These are phyloP conservation scores for Solea solea DNA, from an alignment of 2,113 vertebrate genomes.

Conservation along the genomic window DNA sequence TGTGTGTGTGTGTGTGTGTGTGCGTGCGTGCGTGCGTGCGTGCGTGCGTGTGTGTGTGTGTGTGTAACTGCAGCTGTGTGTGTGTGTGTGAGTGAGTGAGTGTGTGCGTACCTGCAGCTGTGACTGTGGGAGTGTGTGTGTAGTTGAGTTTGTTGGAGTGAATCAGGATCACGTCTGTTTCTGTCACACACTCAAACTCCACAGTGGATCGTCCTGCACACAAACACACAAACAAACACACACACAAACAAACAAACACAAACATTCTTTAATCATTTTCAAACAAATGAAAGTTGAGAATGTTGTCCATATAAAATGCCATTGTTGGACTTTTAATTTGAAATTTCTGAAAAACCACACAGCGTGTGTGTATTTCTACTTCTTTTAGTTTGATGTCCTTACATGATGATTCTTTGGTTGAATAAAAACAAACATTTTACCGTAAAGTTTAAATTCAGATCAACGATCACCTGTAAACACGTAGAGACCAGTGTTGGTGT, in stretches of 20 bases:
- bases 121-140: constrained; percentile 46
- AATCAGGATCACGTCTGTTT: constrained; percentile 87
- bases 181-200: constrained; percentile 76
- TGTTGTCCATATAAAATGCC: no score
- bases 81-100: background rate
- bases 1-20: constrained; percentile 40
- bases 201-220: constrained; percentile 74
- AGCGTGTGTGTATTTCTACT: no score
- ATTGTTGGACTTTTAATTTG: no score
- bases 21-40: background rate
- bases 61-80: constrained; percentile 64
- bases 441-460: no score
- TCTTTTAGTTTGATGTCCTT: no score
- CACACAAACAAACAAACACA: background rate
- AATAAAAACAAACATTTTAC: no score
- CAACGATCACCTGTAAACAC: constrained; percentile 81
- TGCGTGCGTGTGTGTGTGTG: background rate
- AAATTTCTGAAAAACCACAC: no score
- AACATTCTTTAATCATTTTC: no score
- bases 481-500: constrained; percentile 65
- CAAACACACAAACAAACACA: background rate
- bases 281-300: no score
- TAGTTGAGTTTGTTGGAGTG: constrained; percentile 91
- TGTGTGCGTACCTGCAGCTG: constrained; percentile 48
- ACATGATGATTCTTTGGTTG: no score